Evolutionary conservation across 2,113 vertebrate genomes (phyloP).

Genomic region (Corythornis cristatus): DNA sequence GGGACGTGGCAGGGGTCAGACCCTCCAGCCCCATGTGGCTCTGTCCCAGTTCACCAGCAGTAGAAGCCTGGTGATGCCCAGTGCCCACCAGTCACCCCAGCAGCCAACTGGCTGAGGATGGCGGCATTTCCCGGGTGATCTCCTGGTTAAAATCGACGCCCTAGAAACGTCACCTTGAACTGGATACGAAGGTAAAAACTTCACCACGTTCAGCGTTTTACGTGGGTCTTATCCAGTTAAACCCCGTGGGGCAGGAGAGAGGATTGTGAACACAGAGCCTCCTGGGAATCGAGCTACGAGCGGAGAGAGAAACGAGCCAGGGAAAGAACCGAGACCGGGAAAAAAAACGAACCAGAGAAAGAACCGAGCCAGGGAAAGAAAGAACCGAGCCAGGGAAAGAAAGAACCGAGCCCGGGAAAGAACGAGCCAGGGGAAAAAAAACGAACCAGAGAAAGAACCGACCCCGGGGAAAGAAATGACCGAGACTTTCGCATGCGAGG

Average conservation of each 20-base stretch:
- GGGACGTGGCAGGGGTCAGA: rapidly evolving
- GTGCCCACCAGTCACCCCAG: not conserved
- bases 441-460: too few species aligned
- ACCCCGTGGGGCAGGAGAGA: rapidly evolving
- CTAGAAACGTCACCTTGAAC: not conserved
- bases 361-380: too few species aligned
- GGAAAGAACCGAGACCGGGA: too few species aligned
- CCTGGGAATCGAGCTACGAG: too few species aligned
- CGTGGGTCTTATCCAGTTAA: not conserved
- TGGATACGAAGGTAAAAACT: not conserved
- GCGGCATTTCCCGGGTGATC: not conserved
- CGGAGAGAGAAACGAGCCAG: too few species aligned
- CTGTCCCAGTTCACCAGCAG: rapidly evolving
- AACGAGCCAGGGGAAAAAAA: too few species aligned
- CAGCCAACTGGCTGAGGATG: rapidly evolving
- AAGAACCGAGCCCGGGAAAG: too few species aligned
- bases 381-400: too few species aligned
- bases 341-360: too few species aligned
- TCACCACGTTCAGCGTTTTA: rapidly evolving
- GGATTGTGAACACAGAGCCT: rapidly evolving
- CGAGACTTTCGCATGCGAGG: not conserved
- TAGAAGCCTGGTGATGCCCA: rapidly evolving
- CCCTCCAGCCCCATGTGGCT: rapidly evolving
- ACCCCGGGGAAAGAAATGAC: too few species aligned
- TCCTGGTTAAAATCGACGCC: rapidly evolving